These are phyloP conservation scores for Phymatocera aterrima DNA, from an alignment of 2,888 invertebrate species.

Conservation along the genomic window DNA sequence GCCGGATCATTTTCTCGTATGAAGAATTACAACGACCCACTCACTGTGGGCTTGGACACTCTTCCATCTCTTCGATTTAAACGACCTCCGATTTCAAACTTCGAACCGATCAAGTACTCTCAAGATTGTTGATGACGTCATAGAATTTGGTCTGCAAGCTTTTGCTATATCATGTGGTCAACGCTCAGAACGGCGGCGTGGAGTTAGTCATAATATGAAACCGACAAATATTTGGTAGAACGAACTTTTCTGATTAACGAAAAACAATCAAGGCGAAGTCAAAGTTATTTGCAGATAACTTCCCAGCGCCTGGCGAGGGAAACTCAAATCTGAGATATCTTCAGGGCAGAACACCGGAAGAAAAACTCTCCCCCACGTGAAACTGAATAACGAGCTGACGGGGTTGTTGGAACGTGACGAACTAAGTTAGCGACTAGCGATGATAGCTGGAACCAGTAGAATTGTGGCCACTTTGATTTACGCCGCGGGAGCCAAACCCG, in stretches of 20 bases:
- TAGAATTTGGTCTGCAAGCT: too few relatives aligned
- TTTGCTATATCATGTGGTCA: not conserved
- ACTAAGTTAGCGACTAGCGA: constrained; percentile 37
- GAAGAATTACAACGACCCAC: not conserved
- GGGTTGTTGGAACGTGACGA: constrained; percentile 37
- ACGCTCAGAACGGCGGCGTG: not conserved
- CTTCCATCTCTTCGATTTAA: too few relatives aligned
- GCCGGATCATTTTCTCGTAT: not conserved
- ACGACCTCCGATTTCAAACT: too few relatives aligned
- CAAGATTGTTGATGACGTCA: too few relatives aligned
- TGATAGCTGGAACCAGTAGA: constrained; percentile 39
- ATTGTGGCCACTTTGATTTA: constrained; percentile 44
- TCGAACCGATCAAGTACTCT: too few relatives aligned
- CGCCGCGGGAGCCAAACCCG: constrained; percentile 9
- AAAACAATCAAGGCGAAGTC: not conserved
- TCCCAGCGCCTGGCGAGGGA: not conserved
- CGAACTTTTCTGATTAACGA: not conserved
- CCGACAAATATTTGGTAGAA: not conserved
- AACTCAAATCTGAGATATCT: not conserved
- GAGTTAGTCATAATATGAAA: not conserved
- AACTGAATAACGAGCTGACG: constrained; percentile 35
- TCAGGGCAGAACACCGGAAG: not conserved
- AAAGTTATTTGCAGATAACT: constrained; percentile 23
- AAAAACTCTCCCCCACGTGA: constrained; percentile 1
- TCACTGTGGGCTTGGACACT: not conserved